phyloP scores from a whole-genome alignment of 2,113 vertebrate species.

The Cheirogaleus medius region DNA sequence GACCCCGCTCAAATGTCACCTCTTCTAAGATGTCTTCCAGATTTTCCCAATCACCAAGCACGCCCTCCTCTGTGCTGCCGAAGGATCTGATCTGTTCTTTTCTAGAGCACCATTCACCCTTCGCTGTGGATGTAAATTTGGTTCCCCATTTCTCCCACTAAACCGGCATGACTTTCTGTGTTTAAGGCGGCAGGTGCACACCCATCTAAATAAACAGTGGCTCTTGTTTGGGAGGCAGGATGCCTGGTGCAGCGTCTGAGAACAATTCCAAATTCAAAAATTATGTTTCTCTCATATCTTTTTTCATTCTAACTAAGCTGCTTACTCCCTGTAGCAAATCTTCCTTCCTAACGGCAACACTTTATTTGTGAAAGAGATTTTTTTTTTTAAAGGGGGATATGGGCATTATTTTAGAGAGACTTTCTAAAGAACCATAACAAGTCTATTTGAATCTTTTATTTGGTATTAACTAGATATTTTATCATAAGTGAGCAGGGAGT shows the following conservation, averaged over 20 bases:
- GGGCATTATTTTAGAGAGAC: slow-evolving; percentile 83
- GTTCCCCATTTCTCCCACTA: background rate
- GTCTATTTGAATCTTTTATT: slow-evolving; percentile 85
- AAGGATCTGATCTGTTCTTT: background rate
- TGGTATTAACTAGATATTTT: slow-evolving; percentile 86
- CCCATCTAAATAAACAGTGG: background rate
- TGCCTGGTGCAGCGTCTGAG: background rate
- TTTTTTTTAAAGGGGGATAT: slow-evolving; percentile 51
- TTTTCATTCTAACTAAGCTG: slow-evolving; percentile 78
- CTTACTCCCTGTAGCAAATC: slow-evolving; percentile 82
- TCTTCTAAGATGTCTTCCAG: background rate
- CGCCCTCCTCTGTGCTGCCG: background rate
- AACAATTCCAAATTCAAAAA: slow-evolving; percentile 76
- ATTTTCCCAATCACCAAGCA: background rate
- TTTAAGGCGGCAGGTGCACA: background rate
- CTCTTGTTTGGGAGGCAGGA: background rate
- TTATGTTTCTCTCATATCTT: slow-evolving; percentile 71
- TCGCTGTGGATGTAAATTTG: background rate
- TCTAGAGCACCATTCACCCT: background rate
- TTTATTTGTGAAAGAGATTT: slow-evolving; percentile 82
- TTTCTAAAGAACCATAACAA: slow-evolving; percentile 84
- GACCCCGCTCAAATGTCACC: background rate
- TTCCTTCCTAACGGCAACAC: slow-evolving; percentile 72
- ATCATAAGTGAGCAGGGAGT: slow-evolving; percentile 86
- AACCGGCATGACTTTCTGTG: background rate